Conservation (phyloP, 2,888 invertebrate species). For the Matsumyia berberina region DNA sequence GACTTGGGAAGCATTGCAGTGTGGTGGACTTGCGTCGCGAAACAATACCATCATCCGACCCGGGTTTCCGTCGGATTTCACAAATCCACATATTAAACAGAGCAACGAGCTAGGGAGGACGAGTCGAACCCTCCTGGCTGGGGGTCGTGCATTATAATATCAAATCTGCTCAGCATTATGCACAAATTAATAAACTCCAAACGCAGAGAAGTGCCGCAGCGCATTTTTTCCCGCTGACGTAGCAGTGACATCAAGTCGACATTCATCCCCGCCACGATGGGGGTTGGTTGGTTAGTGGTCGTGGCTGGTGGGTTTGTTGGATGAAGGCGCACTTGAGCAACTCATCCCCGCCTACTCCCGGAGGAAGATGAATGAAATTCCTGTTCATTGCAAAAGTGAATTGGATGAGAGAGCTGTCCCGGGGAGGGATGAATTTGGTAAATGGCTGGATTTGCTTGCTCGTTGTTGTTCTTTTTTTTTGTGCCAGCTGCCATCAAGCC, state of each 20-base stretch:
- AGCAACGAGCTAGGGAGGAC: constrained; percentile 17
- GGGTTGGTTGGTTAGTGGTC: no score
- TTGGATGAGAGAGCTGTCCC: constrained; percentile 62
- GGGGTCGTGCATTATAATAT: constrained; percentile 76
- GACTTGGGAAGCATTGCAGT: constrained; percentile 56
- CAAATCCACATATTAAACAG: constrained; percentile 76
- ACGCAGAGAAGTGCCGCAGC: constrained; percentile 76
- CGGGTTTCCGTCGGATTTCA: constrained; percentile 42
- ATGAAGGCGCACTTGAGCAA: constrained; percentile 77
- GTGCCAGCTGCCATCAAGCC: constrained; percentile 66
- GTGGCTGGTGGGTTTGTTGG: constrained; percentile 43
- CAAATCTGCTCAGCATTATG: constrained; percentile 78
- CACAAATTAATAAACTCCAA: constrained; percentile 79
- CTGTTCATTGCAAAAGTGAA: constrained; percentile 71
- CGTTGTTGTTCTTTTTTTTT: constrained; percentile 64
- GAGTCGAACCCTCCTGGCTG: constrained; percentile 24
- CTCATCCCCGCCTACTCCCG: constrained; percentile 34
- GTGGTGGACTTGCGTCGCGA: constrained; percentile 46
- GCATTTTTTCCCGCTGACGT: constrained; percentile 78
- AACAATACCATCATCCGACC: constrained; percentile 62
- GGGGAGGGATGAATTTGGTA: constrained; percentile 56
- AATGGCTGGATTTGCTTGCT: constrained; percentile 73
- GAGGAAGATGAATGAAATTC: constrained; percentile 75
- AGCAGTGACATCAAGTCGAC: constrained; percentile 77
- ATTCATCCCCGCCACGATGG: constrained; percentile 60